These are phyloP conservation scores for Epinephelus awoara DNA, from an alignment of 2,797 vertebrate species.

Conservation along the genomic window DNA sequence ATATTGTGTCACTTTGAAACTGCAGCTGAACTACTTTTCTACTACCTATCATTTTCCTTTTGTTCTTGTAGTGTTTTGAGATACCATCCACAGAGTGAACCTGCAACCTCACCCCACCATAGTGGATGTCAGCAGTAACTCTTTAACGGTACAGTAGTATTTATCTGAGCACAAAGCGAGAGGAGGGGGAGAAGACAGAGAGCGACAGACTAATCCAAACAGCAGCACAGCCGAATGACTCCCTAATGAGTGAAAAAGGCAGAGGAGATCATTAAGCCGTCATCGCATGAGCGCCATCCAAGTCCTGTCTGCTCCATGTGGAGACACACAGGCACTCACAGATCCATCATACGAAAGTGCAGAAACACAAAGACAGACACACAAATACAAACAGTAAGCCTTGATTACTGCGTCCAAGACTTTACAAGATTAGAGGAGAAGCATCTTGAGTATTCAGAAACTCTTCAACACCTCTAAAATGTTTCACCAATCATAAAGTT, in stretches of 20 bases:
- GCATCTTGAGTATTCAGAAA: not conserved
- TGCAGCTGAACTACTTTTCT: not conserved
- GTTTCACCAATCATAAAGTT: not conserved
- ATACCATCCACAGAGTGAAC: not conserved
- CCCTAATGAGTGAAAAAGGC: slow-evolving; percentile 48
- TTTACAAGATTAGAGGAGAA: slow-evolving; percentile 3
- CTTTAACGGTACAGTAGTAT: slow-evolving; percentile 12
- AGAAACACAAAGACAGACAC: slow-evolving; percentile 6
- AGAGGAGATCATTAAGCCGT: slow-evolving; percentile 29
- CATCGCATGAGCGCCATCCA: slow-evolving; percentile 55
- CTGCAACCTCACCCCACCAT: not conserved
- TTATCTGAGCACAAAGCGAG: not conserved
- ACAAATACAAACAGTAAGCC: slow-evolving; percentile 13
- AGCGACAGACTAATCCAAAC: slow-evolving; percentile 39
- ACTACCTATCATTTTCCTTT: not conserved
- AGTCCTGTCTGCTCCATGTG: slow-evolving; percentile 21
- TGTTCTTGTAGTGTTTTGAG: not conserved
- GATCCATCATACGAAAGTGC: not conserved
- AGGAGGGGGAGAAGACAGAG: slow-evolving; percentile 19
- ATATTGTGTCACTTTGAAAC: not conserved
- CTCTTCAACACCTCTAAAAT: not conserved
- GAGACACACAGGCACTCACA: slow-evolving; percentile 3
- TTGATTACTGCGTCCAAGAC: slow-evolving; percentile 6
- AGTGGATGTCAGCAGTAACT: slow-evolving; percentile 15
- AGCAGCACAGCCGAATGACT: slow-evolving; percentile 31